Evolutionary conservation across 1,140 invertebrate genomes (phyloP), one percentile per base, ranked within the genome.

Genomic region (Ptiloglossa arizonensis): DNA sequence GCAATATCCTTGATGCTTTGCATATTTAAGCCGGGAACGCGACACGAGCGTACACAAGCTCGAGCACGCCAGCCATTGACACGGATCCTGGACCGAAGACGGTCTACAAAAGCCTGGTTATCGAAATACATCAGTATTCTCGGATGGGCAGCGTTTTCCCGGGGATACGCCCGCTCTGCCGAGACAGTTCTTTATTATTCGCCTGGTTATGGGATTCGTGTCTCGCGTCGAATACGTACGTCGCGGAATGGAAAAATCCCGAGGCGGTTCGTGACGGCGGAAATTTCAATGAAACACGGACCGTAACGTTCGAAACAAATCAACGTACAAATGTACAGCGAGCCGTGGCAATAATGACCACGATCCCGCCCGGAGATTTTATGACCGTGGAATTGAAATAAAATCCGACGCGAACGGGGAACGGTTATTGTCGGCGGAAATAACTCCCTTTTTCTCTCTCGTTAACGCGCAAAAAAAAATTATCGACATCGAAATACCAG

Each of bases 131-230:
- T 52, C 50, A 24, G 50, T 52, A 24, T 22, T 52, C 50, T 24
- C 50, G 50, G n/a, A 52, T 22, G 22, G 50, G n/a, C 2, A 24
- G 50, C 50, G 6, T 50, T n/a, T 17, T n/a, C 35, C 35, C 48
- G 48, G 48, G 4, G 48, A 50, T 50, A 17, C n/a, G 48, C 48
- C 5, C 19, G 13, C 4, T 17, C 2, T 15, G n/a, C n/a, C n/a
- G n/a, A 50, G 48, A 50, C 48, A 50, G 48, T 50, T n/a, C 50
- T 52, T 52, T 52, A 24, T 52, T 52, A 52, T 52, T 22, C 50
- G 50, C 50, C 50, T 52, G 50, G n/a, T 24, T n/a, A 50, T 17
- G 48, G 48, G 48, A 50, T 50, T 50, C 50, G 50, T n/a, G 22
- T 22, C 50, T 52, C n/a, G 50, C 8, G 19, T 50, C 46, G 46